phyloP scores from a whole-genome alignment of 1,140 invertebrate species.

The Aphis gossypii region DNA sequence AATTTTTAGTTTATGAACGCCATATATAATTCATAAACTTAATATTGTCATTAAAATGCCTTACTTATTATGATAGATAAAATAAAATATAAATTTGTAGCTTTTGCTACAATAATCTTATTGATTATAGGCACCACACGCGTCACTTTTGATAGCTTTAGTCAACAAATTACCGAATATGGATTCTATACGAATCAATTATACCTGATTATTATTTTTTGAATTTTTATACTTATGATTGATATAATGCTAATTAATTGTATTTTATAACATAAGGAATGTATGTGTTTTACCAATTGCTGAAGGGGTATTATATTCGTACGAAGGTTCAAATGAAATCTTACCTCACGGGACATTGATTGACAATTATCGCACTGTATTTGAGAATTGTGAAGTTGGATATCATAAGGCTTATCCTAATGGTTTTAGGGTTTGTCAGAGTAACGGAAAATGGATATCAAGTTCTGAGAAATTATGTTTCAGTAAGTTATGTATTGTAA shows the following conservation, averaged over 20 bases:
- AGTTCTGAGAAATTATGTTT: not conserved
- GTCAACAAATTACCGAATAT: too few relatives aligned
- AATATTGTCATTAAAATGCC: too few relatives aligned
- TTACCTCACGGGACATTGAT: not conserved
- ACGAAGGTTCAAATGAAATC: not conserved
- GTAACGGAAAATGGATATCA: not conserved
- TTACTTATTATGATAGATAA: too few relatives aligned
- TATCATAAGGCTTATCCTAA: not conserved
- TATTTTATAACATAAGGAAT: not conserved
- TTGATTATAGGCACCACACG: too few relatives aligned
- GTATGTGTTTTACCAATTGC: not conserved
- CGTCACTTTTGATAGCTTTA: too few relatives aligned
- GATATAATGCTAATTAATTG: not conserved
- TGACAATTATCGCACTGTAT: not conserved
- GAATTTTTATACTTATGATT: too few relatives aligned
- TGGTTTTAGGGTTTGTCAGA: not conserved
- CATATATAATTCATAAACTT: too few relatives aligned
- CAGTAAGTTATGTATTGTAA: not conserved
- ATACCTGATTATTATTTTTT: too few relatives aligned
- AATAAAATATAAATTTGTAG: too few relatives aligned
- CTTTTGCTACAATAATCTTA: too few relatives aligned
- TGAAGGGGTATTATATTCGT: not conserved
- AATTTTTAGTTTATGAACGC: too few relatives aligned
- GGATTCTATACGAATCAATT: too few relatives aligned
- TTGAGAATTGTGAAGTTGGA: not conserved